phyloP scores from a whole-genome alignment of 2,113 vertebrate species.

The Junco hyemalis region DNA sequence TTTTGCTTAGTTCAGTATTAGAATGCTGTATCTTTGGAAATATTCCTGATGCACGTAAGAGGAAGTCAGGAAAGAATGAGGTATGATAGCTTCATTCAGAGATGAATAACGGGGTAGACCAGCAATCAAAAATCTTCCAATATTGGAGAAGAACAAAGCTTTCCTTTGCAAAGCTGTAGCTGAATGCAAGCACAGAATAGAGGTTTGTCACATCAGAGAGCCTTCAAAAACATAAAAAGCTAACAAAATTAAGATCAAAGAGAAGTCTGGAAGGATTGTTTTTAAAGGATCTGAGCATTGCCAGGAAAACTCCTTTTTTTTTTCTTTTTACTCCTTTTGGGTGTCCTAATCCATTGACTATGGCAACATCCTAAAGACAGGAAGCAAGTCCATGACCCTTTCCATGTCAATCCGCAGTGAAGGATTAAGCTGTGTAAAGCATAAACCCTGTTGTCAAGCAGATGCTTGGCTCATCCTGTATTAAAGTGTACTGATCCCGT shows the following conservation, averaged over 20 bases:
- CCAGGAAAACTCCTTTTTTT: not conserved
- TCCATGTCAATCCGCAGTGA: not conserved
- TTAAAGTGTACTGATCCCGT: not conserved
- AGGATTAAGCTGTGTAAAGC: not conserved
- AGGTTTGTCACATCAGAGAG: not conserved
- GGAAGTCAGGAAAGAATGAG: not conserved
- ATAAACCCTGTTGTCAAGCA: not conserved
- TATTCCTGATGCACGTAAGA: not conserved
- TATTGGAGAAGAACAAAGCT: not conserved
- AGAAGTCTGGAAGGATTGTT: not conserved
- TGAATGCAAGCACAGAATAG: not conserved
- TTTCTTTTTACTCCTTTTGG: not conserved
- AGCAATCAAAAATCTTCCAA: not conserved
- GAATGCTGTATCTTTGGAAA: not conserved
- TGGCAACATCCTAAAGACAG: not conserved
- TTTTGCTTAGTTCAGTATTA: not conserved
- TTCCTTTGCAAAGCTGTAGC: not conserved
- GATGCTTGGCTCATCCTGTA: not conserved
- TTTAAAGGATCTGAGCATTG: not conserved
- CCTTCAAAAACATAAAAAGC: not conserved
- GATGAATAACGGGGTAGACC: not conserved
- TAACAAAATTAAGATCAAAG: slow-evolving; percentile 23
- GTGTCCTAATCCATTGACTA: not conserved
- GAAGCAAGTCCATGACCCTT: not conserved
- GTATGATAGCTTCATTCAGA: slow-evolving; percentile 17